These are phyloP conservation scores for Ptilodon capucinus DNA, from an alignment of 2,888 invertebrate species.

Conservation along the genomic window DNA sequence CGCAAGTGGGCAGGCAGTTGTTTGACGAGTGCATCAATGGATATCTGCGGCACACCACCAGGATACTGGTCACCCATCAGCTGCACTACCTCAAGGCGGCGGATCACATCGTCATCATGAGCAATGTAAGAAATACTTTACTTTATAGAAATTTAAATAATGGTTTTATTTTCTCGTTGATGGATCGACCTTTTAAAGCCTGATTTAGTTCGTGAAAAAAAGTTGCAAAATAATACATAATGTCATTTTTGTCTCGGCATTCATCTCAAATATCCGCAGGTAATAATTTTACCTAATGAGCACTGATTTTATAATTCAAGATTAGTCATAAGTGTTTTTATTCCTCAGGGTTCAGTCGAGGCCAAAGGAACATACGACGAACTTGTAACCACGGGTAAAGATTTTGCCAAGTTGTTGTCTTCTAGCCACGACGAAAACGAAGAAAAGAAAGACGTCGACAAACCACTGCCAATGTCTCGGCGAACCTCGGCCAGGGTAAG, in stretches of 20 bases:
- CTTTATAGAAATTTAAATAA: not conserved
- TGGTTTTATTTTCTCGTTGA: too few relatives aligned
- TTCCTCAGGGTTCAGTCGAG: constrained; percentile 79
- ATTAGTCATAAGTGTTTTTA: not conserved
- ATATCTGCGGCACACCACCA: constrained; percentile 86
- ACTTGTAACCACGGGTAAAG: constrained; percentile 79
- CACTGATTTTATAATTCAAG: too few relatives aligned
- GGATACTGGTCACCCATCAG: constrained; percentile 93
- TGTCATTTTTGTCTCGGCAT: too few relatives aligned
- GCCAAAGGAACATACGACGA: constrained; percentile 84
- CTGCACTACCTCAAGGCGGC: constrained; percentile 85
- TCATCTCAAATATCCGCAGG: too few relatives aligned
- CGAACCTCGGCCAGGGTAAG: constrained; percentile 71
- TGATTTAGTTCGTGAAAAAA: too few relatives aligned
- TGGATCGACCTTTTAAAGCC: too few relatives aligned
- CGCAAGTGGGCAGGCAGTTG: constrained; percentile 88
- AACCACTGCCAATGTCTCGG: constrained; percentile 60
- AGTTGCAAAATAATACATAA: too few relatives aligned
- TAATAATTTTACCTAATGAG: too few relatives aligned
- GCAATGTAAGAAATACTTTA: constrained; percentile 50
- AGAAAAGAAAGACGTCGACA: constrained; percentile 56
- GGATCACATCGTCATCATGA: constrained; percentile 83
- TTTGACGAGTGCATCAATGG: constrained; percentile 89
- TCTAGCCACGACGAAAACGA: constrained; percentile 73
- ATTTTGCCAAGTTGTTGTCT: constrained; percentile 83